phyloP scores from a whole-genome alignment of 92 coral and sea anemone genomes.

The Bergia sp. region DNA sequence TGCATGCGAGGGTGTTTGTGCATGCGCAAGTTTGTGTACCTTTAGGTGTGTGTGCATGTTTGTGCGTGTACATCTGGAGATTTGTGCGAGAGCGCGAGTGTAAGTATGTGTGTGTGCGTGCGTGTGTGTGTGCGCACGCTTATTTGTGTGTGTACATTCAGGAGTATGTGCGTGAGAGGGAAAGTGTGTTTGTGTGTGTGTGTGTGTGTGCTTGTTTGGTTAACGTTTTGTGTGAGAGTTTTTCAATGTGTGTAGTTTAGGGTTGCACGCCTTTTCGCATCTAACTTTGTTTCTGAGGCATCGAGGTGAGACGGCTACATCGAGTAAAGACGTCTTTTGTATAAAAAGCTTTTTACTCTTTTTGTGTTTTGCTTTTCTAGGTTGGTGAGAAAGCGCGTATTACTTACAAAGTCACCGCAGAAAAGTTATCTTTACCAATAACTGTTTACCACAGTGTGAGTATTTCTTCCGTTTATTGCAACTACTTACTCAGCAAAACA shows the following conservation, averaged over 20 bases:
- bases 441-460: slow-evolving; percentile 24
- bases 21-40: not conserved
- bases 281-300: not conserved
- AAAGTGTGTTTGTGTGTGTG: too few relatives aligned
- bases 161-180: too few relatives aligned
- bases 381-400: slow-evolving; percentile 18
- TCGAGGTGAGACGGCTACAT: not conserved
- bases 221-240: too few relatives aligned
- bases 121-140: too few relatives aligned
- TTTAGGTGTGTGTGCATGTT: too few relatives aligned
- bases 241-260: not conserved
- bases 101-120: too few relatives aligned
- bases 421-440: not conserved
- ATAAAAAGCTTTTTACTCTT: too few relatives aligned
- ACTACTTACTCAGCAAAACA: not conserved
- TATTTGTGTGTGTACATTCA: too few relatives aligned
- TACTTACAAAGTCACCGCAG: slow-evolving; percentile 16
- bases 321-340: not conserved
- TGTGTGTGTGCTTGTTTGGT: too few relatives aligned
- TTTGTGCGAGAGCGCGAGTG: too few relatives aligned
- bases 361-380: not conserved
- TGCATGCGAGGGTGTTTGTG: not conserved
- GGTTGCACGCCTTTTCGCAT: not conserved
- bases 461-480: not conserved
- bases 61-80: too few relatives aligned